phyloP scores from a whole-genome alignment of 1,140 invertebrate genomes.

The Drosophila sturtevanti region DNA sequence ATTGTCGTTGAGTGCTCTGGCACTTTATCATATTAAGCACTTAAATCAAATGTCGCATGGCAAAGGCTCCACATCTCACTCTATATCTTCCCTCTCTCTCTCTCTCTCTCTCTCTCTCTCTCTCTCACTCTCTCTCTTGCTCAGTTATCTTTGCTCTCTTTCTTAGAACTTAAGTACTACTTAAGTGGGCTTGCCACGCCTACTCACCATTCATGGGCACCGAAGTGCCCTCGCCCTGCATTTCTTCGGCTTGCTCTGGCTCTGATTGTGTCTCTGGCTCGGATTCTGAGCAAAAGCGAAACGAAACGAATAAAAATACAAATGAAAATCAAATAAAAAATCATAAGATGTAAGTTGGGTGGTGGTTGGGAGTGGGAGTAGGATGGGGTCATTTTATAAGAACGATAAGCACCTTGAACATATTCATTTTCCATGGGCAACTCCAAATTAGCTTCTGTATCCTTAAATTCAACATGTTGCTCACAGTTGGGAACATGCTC shows the following conservation, averaged over 20 bases:
- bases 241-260: constrained; percentile 46
- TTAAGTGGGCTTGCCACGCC: constrained; percentile 23
- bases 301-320: constrained; percentile 53
- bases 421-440: constrained; percentile 72
- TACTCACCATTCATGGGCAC: constrained; percentile 82
- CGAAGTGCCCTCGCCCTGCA: constrained; percentile 35
- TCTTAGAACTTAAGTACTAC: constrained; percentile 57
- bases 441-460: constrained; percentile 71
- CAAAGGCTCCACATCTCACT: constrained; percentile 31
- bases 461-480: constrained; percentile 83
- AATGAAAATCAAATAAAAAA: constrained; percentile 52
- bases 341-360: constrained; percentile 21
- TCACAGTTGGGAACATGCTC: constrained; percentile 82
- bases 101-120: neutral
- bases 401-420: constrained; percentile 69
- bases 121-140: neutral
- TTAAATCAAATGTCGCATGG: constrained; percentile 71
- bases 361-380: neutral
- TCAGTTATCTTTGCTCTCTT: constrained; percentile 11
- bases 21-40: constrained; percentile 81
- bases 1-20: constrained; percentile 58
- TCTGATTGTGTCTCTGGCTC: constrained; percentile 33
- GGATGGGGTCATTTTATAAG: neutral
- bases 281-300: constrained; percentile 47
- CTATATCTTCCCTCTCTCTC: too few species aligned